phyloP scores from a whole-genome alignment of 2,113 vertebrate species.

The Malurus melanocephalus region DNA sequence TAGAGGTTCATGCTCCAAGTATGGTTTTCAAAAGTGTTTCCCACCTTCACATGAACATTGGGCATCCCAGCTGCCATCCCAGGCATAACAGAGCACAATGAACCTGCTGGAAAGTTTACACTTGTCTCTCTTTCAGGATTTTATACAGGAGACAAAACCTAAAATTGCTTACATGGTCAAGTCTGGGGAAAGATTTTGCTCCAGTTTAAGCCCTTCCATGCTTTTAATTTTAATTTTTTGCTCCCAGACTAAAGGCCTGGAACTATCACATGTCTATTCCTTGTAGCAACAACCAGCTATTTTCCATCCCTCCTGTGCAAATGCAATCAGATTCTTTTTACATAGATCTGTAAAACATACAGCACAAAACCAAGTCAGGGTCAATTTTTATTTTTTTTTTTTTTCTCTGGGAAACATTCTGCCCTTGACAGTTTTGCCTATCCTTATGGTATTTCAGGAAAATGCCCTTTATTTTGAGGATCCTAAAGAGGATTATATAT shows the following conservation, averaged over 20 bases:
- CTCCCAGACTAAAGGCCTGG: not conserved
- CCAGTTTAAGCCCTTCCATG: not conserved
- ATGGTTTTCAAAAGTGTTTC: not conserved
- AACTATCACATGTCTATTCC: not conserved
- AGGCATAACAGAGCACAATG: not conserved
- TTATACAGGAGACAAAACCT: not conserved
- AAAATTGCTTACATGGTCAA: not conserved
- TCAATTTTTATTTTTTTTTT: not conserved
- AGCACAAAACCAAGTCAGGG: not conserved
- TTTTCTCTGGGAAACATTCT: not conserved
- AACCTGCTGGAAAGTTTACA: not conserved
- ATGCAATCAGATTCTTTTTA: not conserved
- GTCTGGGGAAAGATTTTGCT: not conserved
- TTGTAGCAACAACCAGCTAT: not conserved
- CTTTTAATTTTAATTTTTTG: not conserved
- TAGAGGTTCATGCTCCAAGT: accelerated
- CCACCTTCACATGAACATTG: not conserved
- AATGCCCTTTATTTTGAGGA: not conserved
- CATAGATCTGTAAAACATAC: not conserved
- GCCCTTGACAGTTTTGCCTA: not conserved
- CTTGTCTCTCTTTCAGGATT: accelerated
- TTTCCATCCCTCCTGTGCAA: not conserved
- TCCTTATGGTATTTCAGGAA: not conserved
- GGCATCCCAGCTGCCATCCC: accelerated
- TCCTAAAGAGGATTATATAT: not conserved